Base-by-base conservation (phyloP, 2,797 vertebrate species). In the Sebastes oblongus region DNA sequence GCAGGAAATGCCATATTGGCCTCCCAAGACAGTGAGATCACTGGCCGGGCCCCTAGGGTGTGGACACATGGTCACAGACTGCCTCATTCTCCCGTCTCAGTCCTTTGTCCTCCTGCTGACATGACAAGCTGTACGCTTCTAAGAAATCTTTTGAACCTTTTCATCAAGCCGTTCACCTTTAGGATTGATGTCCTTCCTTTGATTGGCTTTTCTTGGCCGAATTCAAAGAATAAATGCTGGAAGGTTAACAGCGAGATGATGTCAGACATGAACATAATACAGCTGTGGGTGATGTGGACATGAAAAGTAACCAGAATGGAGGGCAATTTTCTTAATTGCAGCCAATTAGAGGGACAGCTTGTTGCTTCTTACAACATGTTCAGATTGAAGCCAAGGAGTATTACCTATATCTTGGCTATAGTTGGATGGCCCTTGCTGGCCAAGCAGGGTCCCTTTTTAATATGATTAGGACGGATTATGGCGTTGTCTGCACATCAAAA, bases 391-490 rank as follows among this genome's bases (percentile, higher is more conserved):
- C 77, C 74, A 69, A 18, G 59, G 27, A 62, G 36, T 80, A 87
- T 90, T 89, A 83, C 83, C 88, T 91, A 74, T 88, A 91, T 92
- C 81, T 87, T 87, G 78, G 75, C 84, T 78, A 66, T 79, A 80
- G 88, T 82, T 81, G 70, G 77, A 80, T 66, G 66, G 85, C 81
- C 81, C 83, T 79, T 2, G 80, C 88, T 76, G 88, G 89, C 90
- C 83, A 78, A 83, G 86, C 90, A 75, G 91, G 90, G 89, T 91
- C 87, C 89, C 87, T 85, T 85, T 85, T 94, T 95, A 94, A 95
- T 96, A 92, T 94, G 93, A 95, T 95, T 95, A 94, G 82, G 80
- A 72, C 71, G 87, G 93, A 94, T 95, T 95, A 95, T 75, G 84
- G 83, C 75, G 81, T 93, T 86, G 89, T 94, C 90, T 94, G 91